Evolutionary conservation across 2,797 vertebrate genomes (phyloP), one percentile per base, ranked within the genome.

Genomic region (Rhodeus uyekii): DNA sequence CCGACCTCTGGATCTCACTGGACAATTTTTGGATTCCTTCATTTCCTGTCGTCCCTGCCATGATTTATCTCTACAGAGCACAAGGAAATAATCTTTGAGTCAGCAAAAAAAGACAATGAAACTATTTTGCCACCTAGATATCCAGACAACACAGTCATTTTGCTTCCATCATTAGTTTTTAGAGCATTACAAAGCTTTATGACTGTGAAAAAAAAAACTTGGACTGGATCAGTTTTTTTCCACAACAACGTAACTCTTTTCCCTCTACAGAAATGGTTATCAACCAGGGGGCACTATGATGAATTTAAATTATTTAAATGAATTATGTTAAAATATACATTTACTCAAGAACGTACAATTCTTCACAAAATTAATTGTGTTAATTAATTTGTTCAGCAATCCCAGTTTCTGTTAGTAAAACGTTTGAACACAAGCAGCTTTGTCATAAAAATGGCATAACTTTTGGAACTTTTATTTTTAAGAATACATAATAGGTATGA

Each of bases 1-100:
- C 22, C 6, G 75, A 0, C 78, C 42, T 46, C 46, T 65, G 83
- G 73, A 87, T 44, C 61, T 74, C 55, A 85, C 83, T 48, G 50
- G 84, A 42, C 80, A 69, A 0, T 87, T 1, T 12, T 12, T 82
- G 60, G 4, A 48, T 64, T 55, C 78, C 86, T 86, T 84, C 87
- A 67, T 88, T 86, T 80, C 76, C 89, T 82, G 82, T 89, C 42
- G 80, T 87, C 36, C 93, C 93, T 72, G 94, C 93, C 96, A 97
- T 97, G 8, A 92, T 90, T 90, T 90, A 87, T 89, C 89, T 93
- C 91, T 78, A 89, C 90, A 91, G 89, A 22, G 63, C 84, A 86
- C 64, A 84, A 78, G 83, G 73, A 76, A 87, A 87, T 85, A 88
- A 87, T 87, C 86, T 90, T 75, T 53, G 79, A 86, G 84, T 88